Conservation (phyloP, 1,140 invertebrate species). For the Trachymyrmex cornetzi region DNA sequence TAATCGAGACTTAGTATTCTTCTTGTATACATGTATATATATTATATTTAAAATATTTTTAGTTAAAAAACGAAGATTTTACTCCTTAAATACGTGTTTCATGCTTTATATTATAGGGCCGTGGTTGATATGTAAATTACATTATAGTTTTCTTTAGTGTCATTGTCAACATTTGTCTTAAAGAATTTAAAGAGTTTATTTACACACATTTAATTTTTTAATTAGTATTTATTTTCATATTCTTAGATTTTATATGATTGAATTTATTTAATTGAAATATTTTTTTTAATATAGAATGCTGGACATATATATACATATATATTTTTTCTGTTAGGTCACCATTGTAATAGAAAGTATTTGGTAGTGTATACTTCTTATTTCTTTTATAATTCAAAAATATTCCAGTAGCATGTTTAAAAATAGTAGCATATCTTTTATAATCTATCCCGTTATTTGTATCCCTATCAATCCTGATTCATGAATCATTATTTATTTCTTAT, state of each 20-base stretch:
- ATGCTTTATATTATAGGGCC: background rate
- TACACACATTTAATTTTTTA: slow-evolving; percentile 8
- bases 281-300: slow-evolving; percentile 65
- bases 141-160: slow-evolving; percentile 12
- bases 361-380: slow-evolving; percentile 54
- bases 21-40: slow-evolving; percentile 56
- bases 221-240: slow-evolving; percentile 16
- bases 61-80: slow-evolving; percentile 11
- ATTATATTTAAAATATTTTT: slow-evolving; percentile 42
- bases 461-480: slow-evolving; percentile 34
- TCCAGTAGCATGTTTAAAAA: slow-evolving; percentile 82
- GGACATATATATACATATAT: slow-evolving; percentile 55
- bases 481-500: slow-evolving; percentile 36
- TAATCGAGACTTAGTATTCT: slow-evolving; percentile 80
- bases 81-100: slow-evolving; percentile 38
- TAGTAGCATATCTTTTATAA: slow-evolving; percentile 77
- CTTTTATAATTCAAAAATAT: slow-evolving; percentile 57
- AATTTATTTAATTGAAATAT: slow-evolving; percentile 35
- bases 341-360: slow-evolving; percentile 44
- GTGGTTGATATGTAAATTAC: slow-evolving; percentile 1
- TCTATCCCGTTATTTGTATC: slow-evolving; percentile 58
- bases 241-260: background rate
- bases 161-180: background rate
- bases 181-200: slow-evolving; percentile 11
- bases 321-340: slow-evolving; percentile 73